Conservation (phyloP, 2,888 invertebrate species). For the Pyrocoelia pectoralis region DNA sequence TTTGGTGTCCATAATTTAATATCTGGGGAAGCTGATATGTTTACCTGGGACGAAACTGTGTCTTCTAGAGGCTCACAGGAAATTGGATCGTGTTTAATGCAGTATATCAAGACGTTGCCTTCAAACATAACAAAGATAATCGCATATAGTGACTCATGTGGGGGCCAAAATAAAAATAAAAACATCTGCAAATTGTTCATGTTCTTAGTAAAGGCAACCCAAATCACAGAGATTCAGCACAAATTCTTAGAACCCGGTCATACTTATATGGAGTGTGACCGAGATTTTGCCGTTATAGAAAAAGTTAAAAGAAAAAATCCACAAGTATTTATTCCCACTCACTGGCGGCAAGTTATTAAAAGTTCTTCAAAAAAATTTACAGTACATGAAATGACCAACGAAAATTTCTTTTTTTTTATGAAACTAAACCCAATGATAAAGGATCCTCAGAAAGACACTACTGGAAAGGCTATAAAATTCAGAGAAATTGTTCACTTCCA, state of each 20-base stretch:
- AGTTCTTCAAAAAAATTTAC: too few species aligned
- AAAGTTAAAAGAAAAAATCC: not conserved
- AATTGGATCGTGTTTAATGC: not conserved
- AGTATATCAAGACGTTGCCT: not conserved
- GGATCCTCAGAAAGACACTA: too few species aligned
- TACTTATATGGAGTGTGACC: too few species aligned
- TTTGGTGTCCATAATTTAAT: conserved; percentile 8
- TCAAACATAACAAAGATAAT: conserved; percentile 33
- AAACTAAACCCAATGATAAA: too few species aligned
- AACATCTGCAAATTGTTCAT: conserved; percentile 34
- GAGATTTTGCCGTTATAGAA: too few species aligned
- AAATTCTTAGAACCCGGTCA: too few species aligned
- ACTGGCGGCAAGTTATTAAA: not conserved
- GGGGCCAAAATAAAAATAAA: conserved; percentile 36
- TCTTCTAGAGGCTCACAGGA: conserved; percentile 13
- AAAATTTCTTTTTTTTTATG: too few species aligned
- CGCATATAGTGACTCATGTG: conserved; percentile 36
- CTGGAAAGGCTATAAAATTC: too few species aligned
- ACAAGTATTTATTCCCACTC: not conserved
- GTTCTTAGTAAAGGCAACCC: conserved; percentile 35
- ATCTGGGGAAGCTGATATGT: conserved; percentile 7
- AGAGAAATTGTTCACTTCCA: too few species aligned
- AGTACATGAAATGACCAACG: too few species aligned
- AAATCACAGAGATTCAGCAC: too few species aligned
- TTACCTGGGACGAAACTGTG: conserved; percentile 3